Evolutionary conservation across 2,797 vertebrate genomes (phyloP).

Genomic region (Enteromius paludinosus): DNA sequence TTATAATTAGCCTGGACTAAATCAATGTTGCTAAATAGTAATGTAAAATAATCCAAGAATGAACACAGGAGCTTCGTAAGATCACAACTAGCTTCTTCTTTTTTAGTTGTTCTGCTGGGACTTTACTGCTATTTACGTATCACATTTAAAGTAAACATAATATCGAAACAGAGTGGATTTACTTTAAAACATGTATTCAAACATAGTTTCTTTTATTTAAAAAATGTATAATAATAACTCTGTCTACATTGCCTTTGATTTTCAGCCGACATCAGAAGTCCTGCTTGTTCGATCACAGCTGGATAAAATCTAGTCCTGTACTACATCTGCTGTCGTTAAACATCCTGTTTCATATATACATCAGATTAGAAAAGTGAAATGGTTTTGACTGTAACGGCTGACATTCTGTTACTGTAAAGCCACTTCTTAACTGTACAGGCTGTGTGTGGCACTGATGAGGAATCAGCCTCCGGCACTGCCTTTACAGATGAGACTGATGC

Average conservation of each 20-base stretch:
- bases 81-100: too few relatives aligned
- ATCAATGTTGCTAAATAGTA: too few relatives aligned
- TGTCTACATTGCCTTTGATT: neutral
- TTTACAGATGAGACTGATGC: conserved; percentile 9
- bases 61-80: too few relatives aligned
- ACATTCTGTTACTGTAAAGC: conserved; percentile 5
- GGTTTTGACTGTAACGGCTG: neutral
- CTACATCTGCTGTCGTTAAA: neutral
- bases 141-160: neutral
- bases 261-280: neutral
- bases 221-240: neutral
- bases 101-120: neutral
- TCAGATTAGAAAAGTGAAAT: neutral
- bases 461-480: conserved; percentile 6
- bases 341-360: neutral
- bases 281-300: neutral
- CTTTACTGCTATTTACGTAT: neutral
- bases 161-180: neutral
- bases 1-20: too few relatives aligned
- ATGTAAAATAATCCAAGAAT: too few relatives aligned
- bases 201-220: neutral
- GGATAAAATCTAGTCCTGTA: neutral
- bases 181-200: neutral
- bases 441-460: conserved; percentile 15
- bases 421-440: neutral